phyloP scores from a whole-genome alignment of 2,797 vertebrate genomes.

The Pseudochromis fuscus region DNA sequence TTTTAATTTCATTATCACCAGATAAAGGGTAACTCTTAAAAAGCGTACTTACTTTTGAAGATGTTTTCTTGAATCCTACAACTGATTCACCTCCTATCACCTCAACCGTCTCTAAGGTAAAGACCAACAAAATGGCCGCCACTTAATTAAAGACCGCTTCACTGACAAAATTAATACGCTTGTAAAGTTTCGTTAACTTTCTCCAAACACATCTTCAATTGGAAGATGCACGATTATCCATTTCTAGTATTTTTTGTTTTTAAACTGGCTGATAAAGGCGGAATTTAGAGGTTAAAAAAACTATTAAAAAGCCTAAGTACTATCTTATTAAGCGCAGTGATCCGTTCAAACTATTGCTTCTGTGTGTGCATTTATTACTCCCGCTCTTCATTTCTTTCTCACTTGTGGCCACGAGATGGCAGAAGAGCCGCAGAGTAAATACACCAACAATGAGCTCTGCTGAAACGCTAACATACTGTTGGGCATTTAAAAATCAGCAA shows the following conservation, averaged over 20 bases:
- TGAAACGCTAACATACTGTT: neutral
- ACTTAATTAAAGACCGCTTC: slow-evolving; percentile 11
- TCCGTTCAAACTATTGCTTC: neutral
- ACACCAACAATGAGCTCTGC: neutral
- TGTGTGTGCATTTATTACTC: neutral
- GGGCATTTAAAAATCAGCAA: neutral
- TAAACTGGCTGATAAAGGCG: neutral
- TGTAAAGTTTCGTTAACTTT: neutral
- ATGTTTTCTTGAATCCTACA: rapidly evolving
- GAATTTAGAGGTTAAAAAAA: no score
- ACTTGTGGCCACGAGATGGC: slow-evolving; percentile 56
- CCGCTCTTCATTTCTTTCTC: neutral
- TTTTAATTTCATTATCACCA: no score
- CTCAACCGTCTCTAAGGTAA: neutral
- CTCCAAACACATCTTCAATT: neutral
- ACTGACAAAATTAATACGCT: slow-evolving; percentile 49
- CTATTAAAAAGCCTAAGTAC: slow-evolving; percentile 8
- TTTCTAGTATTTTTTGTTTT: neutral
- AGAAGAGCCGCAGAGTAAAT: slow-evolving; percentile 29
- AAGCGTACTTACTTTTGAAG: neutral
- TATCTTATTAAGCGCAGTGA: slow-evolving; percentile 66
- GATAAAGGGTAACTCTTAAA: neutral
- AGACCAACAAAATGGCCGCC: rapidly evolving
- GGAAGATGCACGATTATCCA: rapidly evolving
- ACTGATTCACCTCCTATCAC: neutral